Percentiles rank a stretch among this genome's conserved stretches.
phyloP scores from a whole-genome alignment of 2,888 invertebrate species.

The Pollenia amentaria region DNA sequence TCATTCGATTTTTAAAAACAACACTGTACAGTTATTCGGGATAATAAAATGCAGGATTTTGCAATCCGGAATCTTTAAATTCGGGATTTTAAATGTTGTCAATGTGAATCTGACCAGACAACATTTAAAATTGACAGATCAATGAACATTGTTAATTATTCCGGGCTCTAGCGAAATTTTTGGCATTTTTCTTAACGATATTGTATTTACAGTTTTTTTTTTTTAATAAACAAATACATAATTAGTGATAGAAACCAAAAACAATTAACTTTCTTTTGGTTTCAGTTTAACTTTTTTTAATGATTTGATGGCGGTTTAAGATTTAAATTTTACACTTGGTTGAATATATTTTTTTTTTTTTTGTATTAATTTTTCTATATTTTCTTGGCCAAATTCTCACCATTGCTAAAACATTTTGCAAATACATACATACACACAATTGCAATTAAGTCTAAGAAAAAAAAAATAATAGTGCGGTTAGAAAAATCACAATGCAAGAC shows the following conservation, averaged over 20 bases:
- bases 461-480: neutral
- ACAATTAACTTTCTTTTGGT: slow-evolving; percentile 41
- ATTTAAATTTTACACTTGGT: slow-evolving; percentile 1
- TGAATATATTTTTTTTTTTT: neutral
- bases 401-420: slow-evolving; percentile 16
- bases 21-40: no score
- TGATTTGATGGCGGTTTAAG: neutral
- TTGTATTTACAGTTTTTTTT: neutral
- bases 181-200: neutral
- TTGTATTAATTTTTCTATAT: neutral
- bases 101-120: no score
- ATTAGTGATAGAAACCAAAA: neutral
- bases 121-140: no score
- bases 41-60: no score
- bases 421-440: neutral
- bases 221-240: neutral
- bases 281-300: slow-evolving; percentile 1
- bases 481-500: neutral
- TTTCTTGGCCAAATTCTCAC: slow-evolving; percentile 50
- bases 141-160: no score
- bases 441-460: neutral
- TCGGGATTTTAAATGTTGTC: no score
- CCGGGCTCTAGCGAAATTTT: neutral
- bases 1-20: no score
- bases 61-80: no score